Conservation (phyloP, 2,113 vertebrate genomes). For the Tachysurus fulvidraco region DNA sequence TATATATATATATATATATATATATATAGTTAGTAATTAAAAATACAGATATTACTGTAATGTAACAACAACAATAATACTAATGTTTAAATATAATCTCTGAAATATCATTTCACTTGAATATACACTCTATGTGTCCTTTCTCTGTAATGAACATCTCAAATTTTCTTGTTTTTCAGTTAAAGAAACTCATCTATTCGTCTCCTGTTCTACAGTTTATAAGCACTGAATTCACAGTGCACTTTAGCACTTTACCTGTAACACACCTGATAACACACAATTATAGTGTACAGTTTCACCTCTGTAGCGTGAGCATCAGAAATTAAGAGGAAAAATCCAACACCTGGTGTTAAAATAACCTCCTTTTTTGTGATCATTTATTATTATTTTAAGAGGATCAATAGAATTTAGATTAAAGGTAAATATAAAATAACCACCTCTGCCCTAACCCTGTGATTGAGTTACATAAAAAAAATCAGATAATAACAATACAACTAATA, state of each 20-base stretch:
- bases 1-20: no score
- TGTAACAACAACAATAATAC: no score
- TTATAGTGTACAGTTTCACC: neutral
- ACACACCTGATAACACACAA: conserved; percentile 8
- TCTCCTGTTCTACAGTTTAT: neutral
- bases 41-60: no score
- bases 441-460: conserved; percentile 3
- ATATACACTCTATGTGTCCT: neutral
- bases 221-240: neutral
- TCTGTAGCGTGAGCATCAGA: neutral
- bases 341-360: conserved; percentile 14
- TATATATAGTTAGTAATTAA: no score
- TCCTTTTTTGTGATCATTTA: conserved; percentile 10
- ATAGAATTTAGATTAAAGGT: conserved; percentile 29
- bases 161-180: neutral
- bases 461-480: neutral
- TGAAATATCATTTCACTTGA: neutral
- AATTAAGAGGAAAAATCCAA: conserved; percentile 8
- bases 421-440: conserved; percentile 28
- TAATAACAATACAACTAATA: conserved; percentile 18
- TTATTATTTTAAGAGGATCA: conserved; percentile 9
- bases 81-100: no score
- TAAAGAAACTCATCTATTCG: neutral
- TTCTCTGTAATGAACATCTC: neutral
- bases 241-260: neutral